phyloP scores from a whole-genome alignment of 1,140 invertebrate species.

The Aplysia californica region DNA sequence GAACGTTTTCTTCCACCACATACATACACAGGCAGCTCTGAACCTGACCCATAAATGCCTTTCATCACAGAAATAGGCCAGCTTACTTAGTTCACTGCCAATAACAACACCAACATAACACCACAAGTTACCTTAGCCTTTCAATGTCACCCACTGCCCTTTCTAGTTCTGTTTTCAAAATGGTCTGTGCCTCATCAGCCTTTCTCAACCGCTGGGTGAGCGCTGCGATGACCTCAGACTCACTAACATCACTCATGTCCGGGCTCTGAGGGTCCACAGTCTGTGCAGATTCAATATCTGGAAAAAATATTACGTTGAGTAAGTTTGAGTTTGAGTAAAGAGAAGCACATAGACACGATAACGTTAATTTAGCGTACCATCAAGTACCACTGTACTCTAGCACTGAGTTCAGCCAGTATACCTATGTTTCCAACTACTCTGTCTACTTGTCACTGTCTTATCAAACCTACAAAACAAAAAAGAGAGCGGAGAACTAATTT shows the following conservation, averaged over 20 bases:
- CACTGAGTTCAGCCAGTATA: not conserved
- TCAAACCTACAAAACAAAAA: too few relatives aligned
- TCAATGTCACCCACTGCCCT: constrained; percentile 49
- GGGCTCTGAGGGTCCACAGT: not conserved
- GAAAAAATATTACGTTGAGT: too few relatives aligned
- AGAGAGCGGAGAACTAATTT: too few relatives aligned
- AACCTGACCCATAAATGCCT: not conserved
- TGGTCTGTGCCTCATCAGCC: constrained; percentile 6
- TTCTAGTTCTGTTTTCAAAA: constrained; percentile 41
- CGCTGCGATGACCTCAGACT: constrained; percentile 15
- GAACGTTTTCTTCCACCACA: not conserved
- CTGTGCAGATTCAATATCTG: constrained; percentile 34
- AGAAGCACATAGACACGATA: not conserved
- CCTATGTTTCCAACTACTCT: not conserved
- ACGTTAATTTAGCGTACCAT: not conserved
- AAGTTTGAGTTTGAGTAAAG: too few relatives aligned
- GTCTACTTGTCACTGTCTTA: not conserved
- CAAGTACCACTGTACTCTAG: not conserved
- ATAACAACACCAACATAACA: not conserved
- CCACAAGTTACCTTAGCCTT: constrained; percentile 47
- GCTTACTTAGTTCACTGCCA: not conserved
- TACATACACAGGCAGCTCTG: not conserved
- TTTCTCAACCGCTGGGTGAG: constrained; percentile 3
- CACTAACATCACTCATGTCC: not conserved
- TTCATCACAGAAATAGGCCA: not conserved